phyloP scores from a whole-genome alignment of 2,797 vertebrate species.

The Apogon hyalosoma region DNA sequence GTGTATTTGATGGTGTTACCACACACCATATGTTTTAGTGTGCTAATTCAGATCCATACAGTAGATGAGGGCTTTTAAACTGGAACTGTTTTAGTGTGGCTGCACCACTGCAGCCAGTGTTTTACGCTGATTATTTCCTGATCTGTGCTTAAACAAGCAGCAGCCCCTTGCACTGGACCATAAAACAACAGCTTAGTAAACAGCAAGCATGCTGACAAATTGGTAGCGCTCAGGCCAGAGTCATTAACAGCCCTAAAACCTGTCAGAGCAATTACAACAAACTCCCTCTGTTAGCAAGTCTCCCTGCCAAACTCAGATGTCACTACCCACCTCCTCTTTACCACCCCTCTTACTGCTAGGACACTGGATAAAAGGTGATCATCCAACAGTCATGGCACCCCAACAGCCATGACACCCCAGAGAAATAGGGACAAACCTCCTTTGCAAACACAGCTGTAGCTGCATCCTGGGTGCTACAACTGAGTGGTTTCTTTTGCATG shows the following conservation, averaged over 20 bases:
- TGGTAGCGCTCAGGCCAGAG: conserved; percentile 89
- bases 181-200: conserved; percentile 94
- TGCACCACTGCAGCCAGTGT: conserved; percentile 62
- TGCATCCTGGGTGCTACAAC: conserved; percentile 70
- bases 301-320: conserved; percentile 77
- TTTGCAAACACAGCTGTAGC: conserved; percentile 78
- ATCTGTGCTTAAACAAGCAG: conserved; percentile 85
- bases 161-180: conserved; percentile 85
- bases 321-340: conserved; percentile 58
- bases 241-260: conserved; percentile 91
- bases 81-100: conserved; percentile 61
- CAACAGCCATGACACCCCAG: conserved; percentile 39
- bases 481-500: conserved; percentile 76
- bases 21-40: conserved; percentile 66
- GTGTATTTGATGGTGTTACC: conserved; percentile 54
- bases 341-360: conserved; percentile 46
- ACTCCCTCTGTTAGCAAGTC: conserved; percentile 75
- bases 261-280: conserved; percentile 84
- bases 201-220: conserved; percentile 91
- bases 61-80: conserved; percentile 71
- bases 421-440: conserved; percentile 60
- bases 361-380: conserved; percentile 64
- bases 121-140: conserved; percentile 87
- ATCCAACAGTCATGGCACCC: conserved; percentile 38
- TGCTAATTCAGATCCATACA: conserved; percentile 68